These are phyloP conservation scores for Podabrus alpinus DNA, from an alignment of 2,888 invertebrate genomes.

Conservation along the genomic window DNA sequence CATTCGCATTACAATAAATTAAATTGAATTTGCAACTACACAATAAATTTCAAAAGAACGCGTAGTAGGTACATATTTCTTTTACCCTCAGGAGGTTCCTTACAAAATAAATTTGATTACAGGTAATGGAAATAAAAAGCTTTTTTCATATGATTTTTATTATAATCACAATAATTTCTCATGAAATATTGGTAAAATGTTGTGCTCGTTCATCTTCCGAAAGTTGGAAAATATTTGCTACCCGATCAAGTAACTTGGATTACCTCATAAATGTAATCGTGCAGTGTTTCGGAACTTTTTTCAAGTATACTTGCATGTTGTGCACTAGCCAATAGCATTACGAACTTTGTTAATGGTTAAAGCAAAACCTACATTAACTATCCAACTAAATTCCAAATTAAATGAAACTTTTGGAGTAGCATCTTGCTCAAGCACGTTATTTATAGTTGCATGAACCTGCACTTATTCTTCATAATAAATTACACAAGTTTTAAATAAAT, in stretches of 20 bases:
- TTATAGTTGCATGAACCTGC: constrained; percentile 4
- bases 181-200: background rate
- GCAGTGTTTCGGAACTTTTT: background rate
- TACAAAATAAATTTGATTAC: background rate
- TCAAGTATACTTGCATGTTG: constrained; percentile 3
- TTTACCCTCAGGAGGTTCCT: background rate
- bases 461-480: background rate
- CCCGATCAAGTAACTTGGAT: background rate
- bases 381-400: constrained; percentile 13
- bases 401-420: constrained; percentile 1
- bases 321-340: background rate
- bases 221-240: background rate
- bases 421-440: constrained; percentile 4
- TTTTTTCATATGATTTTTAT: background rate
- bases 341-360: background rate
- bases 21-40: background rate
- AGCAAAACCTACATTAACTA: constrained; percentile 8
- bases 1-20: background rate
- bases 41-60: background rate
- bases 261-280: background rate
- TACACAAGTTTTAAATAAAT: background rate
- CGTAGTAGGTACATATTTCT: background rate
- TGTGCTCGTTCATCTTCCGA: background rate
- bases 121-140: background rate
- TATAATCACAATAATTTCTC: background rate